Base-by-base conservation (phyloP, 1,140 invertebrate genomes). In the Drosophila virilis region DNA sequence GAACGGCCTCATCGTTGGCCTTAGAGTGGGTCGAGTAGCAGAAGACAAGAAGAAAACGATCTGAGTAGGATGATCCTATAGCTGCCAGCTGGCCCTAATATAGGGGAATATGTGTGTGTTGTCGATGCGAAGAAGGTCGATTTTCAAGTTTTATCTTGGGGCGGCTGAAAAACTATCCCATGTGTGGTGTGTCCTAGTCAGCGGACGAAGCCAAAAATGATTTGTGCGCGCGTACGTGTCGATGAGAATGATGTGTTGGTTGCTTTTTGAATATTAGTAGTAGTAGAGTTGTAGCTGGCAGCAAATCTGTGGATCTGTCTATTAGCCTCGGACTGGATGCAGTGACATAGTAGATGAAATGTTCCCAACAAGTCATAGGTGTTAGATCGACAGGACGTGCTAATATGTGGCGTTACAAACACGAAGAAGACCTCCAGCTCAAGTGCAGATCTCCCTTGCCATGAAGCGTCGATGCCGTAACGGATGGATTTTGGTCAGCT, bases 181-280 rank as follows among this genome's bases (percentile, higher is more conserved):
- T 33, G 61, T 35, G 22, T 52, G 13, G 13, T 64, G 28, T 40
- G 17, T 68, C 54, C 64, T 46, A 68, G 33, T 28, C 50, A 52
- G 32, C 45, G 12, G 66, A 61, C 46, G 51, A 48, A 59, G 70
- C 43, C 52, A 66, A 38, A 67, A 51, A 54, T 66, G 60, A 54
- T 70, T 33, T 42, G 68, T 64, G 67, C 52, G 52, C 58, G 35
- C 52, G 68, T 46, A 52, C 66, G 45, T 75, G 68, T 75, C 68
- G 73, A 75, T 75, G 73, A 71, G 32, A 61, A 50, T 67, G 48
- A 71, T 75, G 73, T 52, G 28, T 55, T 42, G 28, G 13, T 58
- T 59, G 33, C 45, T 68, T 58, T 68, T 10, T 64, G 40, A 65
- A 59, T 61, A 52, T 71, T 65, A 74, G 66, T 48, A 48, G 46